A percentile compares a stretch with the other conserved stretches of the same genome.
phyloP scores from a whole-genome alignment of 2,888 invertebrate genomes.

The Smittia sp. region DNA sequence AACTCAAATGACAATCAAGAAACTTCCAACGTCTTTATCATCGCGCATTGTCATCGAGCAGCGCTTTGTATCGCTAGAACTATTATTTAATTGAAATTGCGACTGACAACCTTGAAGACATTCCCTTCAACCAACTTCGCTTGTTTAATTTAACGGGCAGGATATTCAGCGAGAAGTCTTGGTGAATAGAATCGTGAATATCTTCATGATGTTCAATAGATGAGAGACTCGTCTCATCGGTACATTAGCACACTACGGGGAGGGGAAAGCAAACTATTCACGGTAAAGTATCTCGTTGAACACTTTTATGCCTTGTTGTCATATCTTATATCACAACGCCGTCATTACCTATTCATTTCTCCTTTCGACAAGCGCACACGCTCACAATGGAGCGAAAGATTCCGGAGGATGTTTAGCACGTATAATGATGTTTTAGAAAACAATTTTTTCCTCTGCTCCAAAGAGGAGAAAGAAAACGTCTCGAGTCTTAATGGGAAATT shows the following conservation, averaged over 20 bases:
- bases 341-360: slow-evolving; percentile 38
- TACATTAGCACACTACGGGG: not conserved
- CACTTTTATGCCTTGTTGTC: slow-evolving; percentile 29
- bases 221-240: slow-evolving; percentile 3
- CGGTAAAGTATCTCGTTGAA: slow-evolving; percentile 14
- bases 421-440: slow-evolving; percentile 1
- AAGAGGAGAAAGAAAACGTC: not conserved
- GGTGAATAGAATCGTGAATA: not conserved
- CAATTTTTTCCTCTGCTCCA: not conserved
- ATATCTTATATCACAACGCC: slow-evolving; percentile 26
- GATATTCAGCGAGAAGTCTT: slow-evolving; percentile 31
- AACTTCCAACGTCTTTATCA: not conserved
- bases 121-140: not conserved
- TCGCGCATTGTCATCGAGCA: not conserved
- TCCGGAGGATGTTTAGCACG: slow-evolving; percentile 30
- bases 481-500: slow-evolving; percentile 35
- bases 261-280: slow-evolving; percentile 2
- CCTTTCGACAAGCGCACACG: slow-evolving; percentile 3
- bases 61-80: not conserved
- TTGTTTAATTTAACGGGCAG: not conserved
- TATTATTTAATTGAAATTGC: not conserved
- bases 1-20: slow-evolving; percentile 6
- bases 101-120: slow-evolving; percentile 39
- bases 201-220: no score
- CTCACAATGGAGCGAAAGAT: slow-evolving; percentile 2